These are phyloP conservation scores for Latrodectus elegans DNA, from an alignment of 2,888 invertebrate genomes.

Conservation along the genomic window DNA sequence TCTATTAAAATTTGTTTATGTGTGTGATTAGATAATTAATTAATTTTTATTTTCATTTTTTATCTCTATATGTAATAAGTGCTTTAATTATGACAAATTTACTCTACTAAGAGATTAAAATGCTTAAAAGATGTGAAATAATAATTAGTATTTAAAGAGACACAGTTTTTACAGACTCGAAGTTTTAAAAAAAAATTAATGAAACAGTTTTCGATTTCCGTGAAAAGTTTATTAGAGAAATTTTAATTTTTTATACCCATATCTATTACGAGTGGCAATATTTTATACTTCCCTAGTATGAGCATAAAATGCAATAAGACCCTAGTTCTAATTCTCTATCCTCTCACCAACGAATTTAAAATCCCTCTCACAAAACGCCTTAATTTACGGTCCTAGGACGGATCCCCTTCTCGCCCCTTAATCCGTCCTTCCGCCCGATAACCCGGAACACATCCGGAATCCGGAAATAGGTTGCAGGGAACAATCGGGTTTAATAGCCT, in stretches of 20 bases:
- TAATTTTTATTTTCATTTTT: too few species aligned
- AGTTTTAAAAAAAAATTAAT: too few species aligned
- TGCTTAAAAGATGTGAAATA: too few species aligned
- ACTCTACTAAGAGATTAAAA: too few species aligned
- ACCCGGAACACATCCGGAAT: constrained; percentile 59
- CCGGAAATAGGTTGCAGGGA: constrained; percentile 62
- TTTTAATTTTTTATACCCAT: constrained; percentile 34
- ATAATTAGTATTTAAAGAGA: too few species aligned
- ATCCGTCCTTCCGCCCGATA: constrained; percentile 63
- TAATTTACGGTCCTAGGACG: constrained; percentile 58
- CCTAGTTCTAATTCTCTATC: constrained; percentile 48
- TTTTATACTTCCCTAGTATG: constrained; percentile 33
- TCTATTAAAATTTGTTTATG: too few species aligned
- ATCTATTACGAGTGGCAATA: constrained; percentile 30
- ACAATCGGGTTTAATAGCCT: constrained; percentile 64
- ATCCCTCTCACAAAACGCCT: constrained; percentile 61
- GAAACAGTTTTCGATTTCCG: too few species aligned
- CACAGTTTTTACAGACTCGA: too few species aligned
- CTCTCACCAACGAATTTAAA: constrained; percentile 54
- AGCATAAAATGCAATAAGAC: constrained; percentile 57
- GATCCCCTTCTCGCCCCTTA: constrained; percentile 34
- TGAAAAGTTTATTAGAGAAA: not conserved
- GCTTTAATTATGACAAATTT: too few species aligned
- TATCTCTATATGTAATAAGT: too few species aligned
- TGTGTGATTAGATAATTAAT: too few species aligned